Percentiles rank a stretch among this genome's conserved stretches.
Conservation (phyloP, 1,140 invertebrate genomes). For the Orchesella cincta region DNA sequence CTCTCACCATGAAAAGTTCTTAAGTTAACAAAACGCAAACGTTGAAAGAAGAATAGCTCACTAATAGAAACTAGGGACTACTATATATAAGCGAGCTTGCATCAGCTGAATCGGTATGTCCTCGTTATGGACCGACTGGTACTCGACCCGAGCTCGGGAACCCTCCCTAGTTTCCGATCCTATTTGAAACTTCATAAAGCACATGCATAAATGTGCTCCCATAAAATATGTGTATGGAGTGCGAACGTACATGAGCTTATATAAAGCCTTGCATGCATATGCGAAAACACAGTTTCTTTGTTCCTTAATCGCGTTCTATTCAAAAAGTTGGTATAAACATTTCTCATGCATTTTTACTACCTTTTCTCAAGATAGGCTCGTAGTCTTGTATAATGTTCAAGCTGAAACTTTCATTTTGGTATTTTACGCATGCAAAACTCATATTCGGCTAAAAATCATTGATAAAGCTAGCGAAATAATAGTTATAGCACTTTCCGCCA, state of each 20-base stretch:
- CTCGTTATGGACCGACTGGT: background rate
- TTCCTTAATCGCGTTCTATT: background rate
- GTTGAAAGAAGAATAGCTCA: background rate
- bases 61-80: no score
- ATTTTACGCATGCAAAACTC: no score
- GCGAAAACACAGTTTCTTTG: background rate
- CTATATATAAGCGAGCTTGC: no score
- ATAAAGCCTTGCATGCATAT: background rate
- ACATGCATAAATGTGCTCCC: background rate
- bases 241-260: background rate
- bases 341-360: no score
- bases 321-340: no score
- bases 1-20: no score
- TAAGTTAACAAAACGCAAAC: background rate
- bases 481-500: no score
- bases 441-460: no score
- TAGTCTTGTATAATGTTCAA: no score
- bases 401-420: no score
- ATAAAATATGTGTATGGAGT: background rate
- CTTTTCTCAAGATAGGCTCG: no score
- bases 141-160: slow-evolving; percentile 10
- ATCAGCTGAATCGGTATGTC: background rate
- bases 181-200: background rate
- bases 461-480: no score
- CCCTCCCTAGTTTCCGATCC: slow-evolving; percentile 16